Percentiles rank a stretch among this genome's conserved stretches.
phyloP scores from a whole-genome alignment of 1,140 invertebrate genomes.

The Centruroides sculpturatus region DNA sequence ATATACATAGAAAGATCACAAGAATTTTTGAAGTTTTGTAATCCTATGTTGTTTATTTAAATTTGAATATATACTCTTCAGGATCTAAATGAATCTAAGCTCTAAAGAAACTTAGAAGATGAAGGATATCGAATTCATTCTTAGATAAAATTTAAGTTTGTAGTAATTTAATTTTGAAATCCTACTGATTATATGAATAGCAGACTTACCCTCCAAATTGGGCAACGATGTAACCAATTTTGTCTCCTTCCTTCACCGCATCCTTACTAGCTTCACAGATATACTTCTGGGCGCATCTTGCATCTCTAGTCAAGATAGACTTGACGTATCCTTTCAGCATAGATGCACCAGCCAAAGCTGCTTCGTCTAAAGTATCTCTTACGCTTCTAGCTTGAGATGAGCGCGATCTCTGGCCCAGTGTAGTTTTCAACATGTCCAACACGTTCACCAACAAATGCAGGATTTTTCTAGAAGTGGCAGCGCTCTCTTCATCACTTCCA shows the following conservation, averaged over 20 bases:
- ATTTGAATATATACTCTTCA: too few relatives aligned
- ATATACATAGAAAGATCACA: too few relatives aligned
- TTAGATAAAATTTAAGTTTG: too few relatives aligned
- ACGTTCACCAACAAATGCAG: conserved; percentile 20
- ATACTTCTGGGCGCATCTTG: conserved; percentile 60
- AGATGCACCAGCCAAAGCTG: conserved; percentile 20
- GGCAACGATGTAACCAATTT: conserved; percentile 70
- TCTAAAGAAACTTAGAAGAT: too few relatives aligned
- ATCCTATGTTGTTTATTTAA: too few relatives aligned
- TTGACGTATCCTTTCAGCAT: conserved; percentile 54
- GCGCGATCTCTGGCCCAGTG: conserved; percentile 19
- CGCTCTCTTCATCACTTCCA: conserved; percentile 21
- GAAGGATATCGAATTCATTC: too few relatives aligned
- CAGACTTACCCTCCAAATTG: conserved; percentile 77
- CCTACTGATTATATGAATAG: background rate
- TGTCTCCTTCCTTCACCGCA: conserved; percentile 60
- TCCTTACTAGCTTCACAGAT: conserved; percentile 77
- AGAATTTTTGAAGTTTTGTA: too few relatives aligned
- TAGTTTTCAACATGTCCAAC: conserved; percentile 20
- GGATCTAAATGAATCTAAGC: too few relatives aligned
- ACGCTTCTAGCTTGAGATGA: conserved; percentile 13
- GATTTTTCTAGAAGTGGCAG: conserved; percentile 22
- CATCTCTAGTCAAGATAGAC: conserved; percentile 62
- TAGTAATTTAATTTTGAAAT: too few relatives aligned
- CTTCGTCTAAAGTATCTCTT: conserved; percentile 19